Conservation (phyloP, 2,888 invertebrate genomes). For the Caenorhabditis drosophilae region DNA sequence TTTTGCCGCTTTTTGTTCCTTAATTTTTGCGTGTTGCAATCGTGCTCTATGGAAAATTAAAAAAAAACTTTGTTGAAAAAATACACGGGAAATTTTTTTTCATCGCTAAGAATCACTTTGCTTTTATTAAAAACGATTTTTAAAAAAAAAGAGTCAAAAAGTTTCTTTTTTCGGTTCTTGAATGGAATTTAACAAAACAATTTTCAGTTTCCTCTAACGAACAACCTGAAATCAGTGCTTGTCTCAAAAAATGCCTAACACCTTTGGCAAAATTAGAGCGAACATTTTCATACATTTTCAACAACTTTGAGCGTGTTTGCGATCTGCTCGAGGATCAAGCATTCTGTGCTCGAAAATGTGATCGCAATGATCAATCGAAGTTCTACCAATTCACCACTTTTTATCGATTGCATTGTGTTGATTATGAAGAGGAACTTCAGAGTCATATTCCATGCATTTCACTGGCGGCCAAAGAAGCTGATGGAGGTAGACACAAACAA, state of each 20-base stretch:
- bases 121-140: no score
- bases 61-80: no score
- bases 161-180: no score
- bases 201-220: no score
- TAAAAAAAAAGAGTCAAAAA: no score
- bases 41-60: no score
- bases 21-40: no score
- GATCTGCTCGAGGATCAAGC: slow-evolving; percentile 47
- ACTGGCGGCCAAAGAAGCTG: slow-evolving; percentile 41
- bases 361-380: slow-evolving; percentile 45
- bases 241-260: slow-evolving; percentile 57
- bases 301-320: slow-evolving; percentile 61
- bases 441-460: slow-evolving; percentile 45
- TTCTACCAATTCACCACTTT: slow-evolving; percentile 52
- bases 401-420: slow-evolving; percentile 51
- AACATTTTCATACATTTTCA: slow-evolving; percentile 61
- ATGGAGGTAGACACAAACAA: slow-evolving; percentile 5
- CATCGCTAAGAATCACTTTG: no score
- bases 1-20: no score
- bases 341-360: slow-evolving; percentile 44
- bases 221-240: slow-evolving; percentile 47
- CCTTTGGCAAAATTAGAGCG: slow-evolving; percentile 60
- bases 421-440: slow-evolving; percentile 51
- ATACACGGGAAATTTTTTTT: no score
- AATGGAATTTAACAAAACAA: no score